Evolutionary conservation across 2,888 invertebrate genomes (phyloP).

Genomic region (Dynastes maya): DNA sequence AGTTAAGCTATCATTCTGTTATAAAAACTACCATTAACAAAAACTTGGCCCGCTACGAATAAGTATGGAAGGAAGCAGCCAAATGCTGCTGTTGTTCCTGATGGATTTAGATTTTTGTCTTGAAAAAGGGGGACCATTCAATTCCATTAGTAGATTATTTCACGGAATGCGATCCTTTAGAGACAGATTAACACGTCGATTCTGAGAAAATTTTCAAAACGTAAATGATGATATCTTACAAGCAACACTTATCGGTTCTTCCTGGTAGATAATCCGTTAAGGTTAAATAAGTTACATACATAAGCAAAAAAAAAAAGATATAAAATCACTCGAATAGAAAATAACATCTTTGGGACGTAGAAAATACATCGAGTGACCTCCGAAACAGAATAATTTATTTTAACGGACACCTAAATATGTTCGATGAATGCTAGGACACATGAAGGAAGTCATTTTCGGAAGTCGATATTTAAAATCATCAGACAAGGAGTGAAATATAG

Average conservation of each 20-base stretch:
- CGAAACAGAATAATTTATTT: conserved; percentile 10
- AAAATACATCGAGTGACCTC: not conserved
- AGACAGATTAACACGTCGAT: not conserved
- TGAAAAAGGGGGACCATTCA: not conserved
- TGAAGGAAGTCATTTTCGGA: conserved; percentile 37
- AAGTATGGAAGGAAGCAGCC: not conserved
- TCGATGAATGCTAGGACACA: not conserved
- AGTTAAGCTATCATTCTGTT: conserved; percentile 38
- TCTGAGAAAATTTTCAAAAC: too few relatives aligned
- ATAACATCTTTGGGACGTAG: not conserved
- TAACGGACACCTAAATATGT: conserved; percentile 1
- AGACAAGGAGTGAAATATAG: conserved; percentile 18
- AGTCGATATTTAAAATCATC: conserved; percentile 36
- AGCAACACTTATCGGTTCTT: not conserved
- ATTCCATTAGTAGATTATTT: not conserved
- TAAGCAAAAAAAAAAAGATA: not conserved
- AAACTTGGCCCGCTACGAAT: conserved; percentile 1
- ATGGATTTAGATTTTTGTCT: not conserved
- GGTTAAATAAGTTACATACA: not conserved
- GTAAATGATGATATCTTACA: not conserved
- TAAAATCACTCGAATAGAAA: conserved; percentile 5
- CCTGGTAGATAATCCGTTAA: too few relatives aligned
- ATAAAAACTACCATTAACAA: conserved; percentile 41
- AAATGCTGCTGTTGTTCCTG: too few relatives aligned
- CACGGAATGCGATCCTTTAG: not conserved